These are phyloP conservation scores for Drosophila pseudoananassae DNA, from an alignment of 1,140 invertebrate species.

Conservation along the genomic window DNA sequence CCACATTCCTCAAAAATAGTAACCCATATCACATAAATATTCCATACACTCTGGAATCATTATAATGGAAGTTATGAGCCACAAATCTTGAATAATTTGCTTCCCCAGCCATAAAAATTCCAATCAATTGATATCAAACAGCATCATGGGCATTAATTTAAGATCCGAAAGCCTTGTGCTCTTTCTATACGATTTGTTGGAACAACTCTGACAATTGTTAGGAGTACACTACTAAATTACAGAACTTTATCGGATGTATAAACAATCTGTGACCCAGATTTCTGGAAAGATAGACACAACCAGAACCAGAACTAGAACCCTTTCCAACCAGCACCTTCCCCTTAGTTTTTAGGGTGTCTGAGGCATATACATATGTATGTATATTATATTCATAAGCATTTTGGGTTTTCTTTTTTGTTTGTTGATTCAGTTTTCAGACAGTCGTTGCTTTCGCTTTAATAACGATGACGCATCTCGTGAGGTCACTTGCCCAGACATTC, in stretches of 20 bases:
- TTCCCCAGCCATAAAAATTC: neutral
- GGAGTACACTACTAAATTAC: neutral
- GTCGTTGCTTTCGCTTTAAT: conserved; percentile 48
- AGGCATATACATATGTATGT: neutral
- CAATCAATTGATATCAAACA: neutral
- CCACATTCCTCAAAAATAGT: neutral
- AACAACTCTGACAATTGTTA: neutral
- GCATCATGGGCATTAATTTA: conserved; percentile 8
- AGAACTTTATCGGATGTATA: conserved; percentile 5
- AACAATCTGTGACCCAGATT: conserved; percentile 4
- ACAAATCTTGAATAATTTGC: neutral
- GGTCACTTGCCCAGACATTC: conserved; percentile 53
- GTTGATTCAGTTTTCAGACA: conserved; percentile 31
- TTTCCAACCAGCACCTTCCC: neutral
- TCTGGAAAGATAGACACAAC: neutral
- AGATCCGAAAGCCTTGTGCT: conserved; percentile 8
- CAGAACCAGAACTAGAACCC: neutral
- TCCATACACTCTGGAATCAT: neutral
- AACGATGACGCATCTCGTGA: conserved; percentile 76
- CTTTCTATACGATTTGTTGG: neutral
- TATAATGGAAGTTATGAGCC: neutral
- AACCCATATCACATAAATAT: neutral
- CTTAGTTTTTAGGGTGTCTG: neutral
- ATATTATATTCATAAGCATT: conserved; percentile 2
- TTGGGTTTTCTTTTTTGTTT: conserved; percentile 24